Evolutionary conservation across 1,140 invertebrate genomes (phyloP).

Genomic region (Drosophila bipectinata): DNA sequence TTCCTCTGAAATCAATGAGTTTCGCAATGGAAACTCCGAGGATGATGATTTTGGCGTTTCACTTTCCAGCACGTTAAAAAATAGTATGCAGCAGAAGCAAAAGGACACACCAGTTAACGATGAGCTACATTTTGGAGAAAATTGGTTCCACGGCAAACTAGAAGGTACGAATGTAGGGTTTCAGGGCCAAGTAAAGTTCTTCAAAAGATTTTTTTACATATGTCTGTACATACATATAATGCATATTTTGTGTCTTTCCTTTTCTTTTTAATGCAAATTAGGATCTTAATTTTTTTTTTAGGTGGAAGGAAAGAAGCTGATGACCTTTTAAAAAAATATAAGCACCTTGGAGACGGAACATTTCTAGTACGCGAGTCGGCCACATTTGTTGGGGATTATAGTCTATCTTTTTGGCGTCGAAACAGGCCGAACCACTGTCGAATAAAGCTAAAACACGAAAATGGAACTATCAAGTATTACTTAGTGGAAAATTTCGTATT

Average conservation of each 20-base stretch:
- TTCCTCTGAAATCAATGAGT: conserved; percentile 84
- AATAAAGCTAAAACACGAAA: conserved; percentile 95
- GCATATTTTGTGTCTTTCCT: too few relatives aligned
- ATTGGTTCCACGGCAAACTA: conserved; percentile 96
- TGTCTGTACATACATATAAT: too few relatives aligned
- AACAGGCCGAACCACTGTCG: conserved; percentile 96
- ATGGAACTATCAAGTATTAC: conserved; percentile 95
- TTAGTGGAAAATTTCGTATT: conserved; percentile 95
- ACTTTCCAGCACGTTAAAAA: conserved; percentile 44
- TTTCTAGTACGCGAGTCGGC: conserved; percentile 97
- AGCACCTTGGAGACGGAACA: conserved; percentile 96
- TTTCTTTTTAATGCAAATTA: not conserved
- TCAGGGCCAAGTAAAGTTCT: too few relatives aligned
- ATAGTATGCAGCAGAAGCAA: conserved; percentile 72
- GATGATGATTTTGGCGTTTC: conserved; percentile 84
- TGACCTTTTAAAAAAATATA: conserved; percentile 89
- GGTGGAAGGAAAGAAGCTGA: conserved; percentile 89
- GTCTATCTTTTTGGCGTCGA: conserved; percentile 96
- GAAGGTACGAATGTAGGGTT: conserved; percentile 83
- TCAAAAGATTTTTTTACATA: too few relatives aligned
- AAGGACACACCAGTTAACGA: conserved; percentile 84
- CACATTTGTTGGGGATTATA: conserved; percentile 98
- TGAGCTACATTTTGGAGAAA: too few relatives aligned
- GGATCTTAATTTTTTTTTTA: conserved; percentile 4
- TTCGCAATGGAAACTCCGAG: conserved; percentile 86